Percentiles rank a stretch among this genome's conserved stretches.
Conservation (phyloP, 1,140 invertebrate species). For the Anthonomus grandis region DNA sequence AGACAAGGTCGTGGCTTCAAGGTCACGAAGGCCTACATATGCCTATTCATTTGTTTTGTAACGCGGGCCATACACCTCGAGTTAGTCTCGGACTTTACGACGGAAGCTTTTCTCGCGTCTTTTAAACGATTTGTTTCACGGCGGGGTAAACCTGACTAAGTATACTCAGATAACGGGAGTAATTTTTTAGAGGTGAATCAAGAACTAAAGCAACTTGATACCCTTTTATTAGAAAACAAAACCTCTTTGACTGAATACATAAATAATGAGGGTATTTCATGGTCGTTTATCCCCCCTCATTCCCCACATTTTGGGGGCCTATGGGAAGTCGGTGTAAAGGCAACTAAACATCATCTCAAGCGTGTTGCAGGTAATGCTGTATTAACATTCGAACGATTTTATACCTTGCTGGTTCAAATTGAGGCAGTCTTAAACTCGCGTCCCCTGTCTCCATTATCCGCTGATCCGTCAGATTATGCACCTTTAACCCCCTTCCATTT, state of each 20-base stretch:
- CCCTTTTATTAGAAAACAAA: conserved; percentile 2
- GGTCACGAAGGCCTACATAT: neutral
- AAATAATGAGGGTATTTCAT: conserved; percentile 19
- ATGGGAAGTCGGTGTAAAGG: conserved; percentile 38
- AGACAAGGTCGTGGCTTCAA: conserved; percentile 2
- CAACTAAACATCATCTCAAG: conserved; percentile 43
- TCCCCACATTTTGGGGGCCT: conserved; percentile 35
- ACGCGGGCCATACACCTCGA: conserved; percentile 49
- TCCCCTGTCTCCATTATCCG: conserved; percentile 22
- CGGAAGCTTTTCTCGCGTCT: conserved; percentile 43
- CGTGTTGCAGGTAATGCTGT: conserved; percentile 27
- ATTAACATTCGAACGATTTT: conserved; percentile 33
- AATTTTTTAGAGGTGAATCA: conserved; percentile 42
- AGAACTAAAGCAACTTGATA: conserved; percentile 4
- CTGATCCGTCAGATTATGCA: conserved; percentile 26
- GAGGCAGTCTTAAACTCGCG: conserved; percentile 32
- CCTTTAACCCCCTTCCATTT: conserved; percentile 34
- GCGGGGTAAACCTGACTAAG: conserved; percentile 32
- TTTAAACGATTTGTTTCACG: conserved; percentile 46
- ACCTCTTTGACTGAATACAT: neutral
- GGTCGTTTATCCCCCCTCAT: conserved; percentile 15
- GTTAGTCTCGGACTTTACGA: conserved; percentile 39
- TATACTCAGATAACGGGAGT: conserved; percentile 47
- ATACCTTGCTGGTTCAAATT: conserved; percentile 32
- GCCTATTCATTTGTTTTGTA: too few relatives aligned